These are phyloP conservation scores for Scleropages formosus DNA, from an alignment of 2,797 vertebrate genomes.

Conservation along the genomic window DNA sequence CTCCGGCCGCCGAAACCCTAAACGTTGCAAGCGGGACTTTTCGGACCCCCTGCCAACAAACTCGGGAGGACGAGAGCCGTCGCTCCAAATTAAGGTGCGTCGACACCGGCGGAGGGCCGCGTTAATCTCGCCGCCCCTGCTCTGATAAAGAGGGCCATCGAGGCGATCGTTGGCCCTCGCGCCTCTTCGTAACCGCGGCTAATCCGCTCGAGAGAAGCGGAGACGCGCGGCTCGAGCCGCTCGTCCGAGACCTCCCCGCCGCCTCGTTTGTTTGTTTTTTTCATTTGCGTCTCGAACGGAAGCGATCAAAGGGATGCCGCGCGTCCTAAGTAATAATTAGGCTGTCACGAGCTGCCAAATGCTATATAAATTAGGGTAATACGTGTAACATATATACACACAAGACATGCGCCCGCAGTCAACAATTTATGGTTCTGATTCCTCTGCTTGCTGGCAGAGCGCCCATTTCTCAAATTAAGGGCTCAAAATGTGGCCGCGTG, in stretches of 20 bases:
- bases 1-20: background rate
- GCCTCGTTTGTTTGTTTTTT: background rate
- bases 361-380: conserved; percentile 4
- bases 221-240: background rate
- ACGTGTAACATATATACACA: background rate
- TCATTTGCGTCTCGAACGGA: conserved; percentile 16
- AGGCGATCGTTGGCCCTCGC: background rate
- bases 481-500: conserved; percentile 19
- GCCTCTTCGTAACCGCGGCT: conserved; percentile 9
- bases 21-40: background rate
- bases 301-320: conserved; percentile 24
- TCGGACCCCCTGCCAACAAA: background rate
- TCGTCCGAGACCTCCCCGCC: conserved; percentile 1
- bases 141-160: conserved; percentile 20
- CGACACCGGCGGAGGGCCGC: conserved; percentile 26
- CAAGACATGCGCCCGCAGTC: background rate
- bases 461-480: conserved; percentile 29
- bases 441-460: background rate
- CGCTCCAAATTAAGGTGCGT: conserved; percentile 22
- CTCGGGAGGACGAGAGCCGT: background rate
- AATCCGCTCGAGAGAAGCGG: conserved; percentile 15
- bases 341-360: conserved; percentile 3
- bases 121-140: conserved; percentile 24
- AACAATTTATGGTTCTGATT: conserved; percentile 13
- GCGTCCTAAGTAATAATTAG: background rate